Base-by-base conservation (phyloP, 2,797 vertebrate genomes). In the Sphenopsis melanotis region DNA sequence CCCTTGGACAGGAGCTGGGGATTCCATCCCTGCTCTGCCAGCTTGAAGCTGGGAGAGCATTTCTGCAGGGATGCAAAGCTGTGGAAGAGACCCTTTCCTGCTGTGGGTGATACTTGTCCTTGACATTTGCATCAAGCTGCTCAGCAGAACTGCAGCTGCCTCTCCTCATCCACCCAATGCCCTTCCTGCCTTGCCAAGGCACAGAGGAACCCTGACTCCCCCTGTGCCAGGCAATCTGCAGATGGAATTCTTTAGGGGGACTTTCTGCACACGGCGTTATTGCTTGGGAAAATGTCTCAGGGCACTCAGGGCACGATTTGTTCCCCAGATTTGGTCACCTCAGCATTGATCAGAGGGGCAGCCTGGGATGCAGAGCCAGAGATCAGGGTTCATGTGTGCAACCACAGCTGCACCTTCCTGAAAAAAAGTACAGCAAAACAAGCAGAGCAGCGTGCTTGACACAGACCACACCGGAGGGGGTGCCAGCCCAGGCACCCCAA, bases 71-170 rank as follows among this genome's bases (percentile, higher is more conserved):
- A 41, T 26, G 30, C 46, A 57, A n/a, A 92, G 52, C 52, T 32
- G 60, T 15, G 36, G 26, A 7, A 50, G 47, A 83, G 34, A 63
- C 16, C 18, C 37, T n/a, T 49, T 79, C 32, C 60, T 0, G 0
- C 41, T n/a, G 41, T 4, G 2, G 41, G 36, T 22, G 36, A 11
- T 27, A 21, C 36, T 85, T 66, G 68, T 9, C 3, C 81, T 77
- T 70, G 84, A 49, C 56, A 22, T 87, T 89, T 83, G 29, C 49
- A 53, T 32, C 4, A 3, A 29, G 56, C 61, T 68, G 44, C 15
- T 94, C 18, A 83, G 61, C 52, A 87, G 64, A 85, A 47, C 56
- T 3, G 5, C 95, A 93, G 92, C 70, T 90, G 93, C 46, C 41
- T 15, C 75, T 89, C 44, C 68, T 70, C 60, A 24, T 52, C 5